A percentile compares a stretch with the other conserved stretches of the same genome.
Conservation (phyloP, 2,113 vertebrate genomes). For the Hippopotamus amphibius region DNA sequence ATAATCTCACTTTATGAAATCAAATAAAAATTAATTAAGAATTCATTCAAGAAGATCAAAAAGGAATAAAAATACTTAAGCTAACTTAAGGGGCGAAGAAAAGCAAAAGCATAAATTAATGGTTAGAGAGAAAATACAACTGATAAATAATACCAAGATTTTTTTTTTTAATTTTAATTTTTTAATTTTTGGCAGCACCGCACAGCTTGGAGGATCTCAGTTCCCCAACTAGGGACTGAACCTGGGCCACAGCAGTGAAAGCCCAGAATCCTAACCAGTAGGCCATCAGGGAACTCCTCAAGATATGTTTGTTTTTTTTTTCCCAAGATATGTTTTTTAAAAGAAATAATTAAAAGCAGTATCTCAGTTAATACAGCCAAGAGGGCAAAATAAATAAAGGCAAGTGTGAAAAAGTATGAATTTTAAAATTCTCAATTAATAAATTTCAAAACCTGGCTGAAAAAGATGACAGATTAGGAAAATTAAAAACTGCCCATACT, state of each 20-base stretch:
- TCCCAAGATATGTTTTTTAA: background rate
- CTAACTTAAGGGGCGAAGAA: background rate
- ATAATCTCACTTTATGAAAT: background rate
- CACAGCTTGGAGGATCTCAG: too few relatives aligned
- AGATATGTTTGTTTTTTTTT: too few relatives aligned
- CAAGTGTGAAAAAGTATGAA: background rate
- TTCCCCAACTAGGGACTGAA: too few relatives aligned
- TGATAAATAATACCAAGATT: background rate
- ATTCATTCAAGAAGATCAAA: background rate
- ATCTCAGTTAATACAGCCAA: background rate
- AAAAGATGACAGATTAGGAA: background rate
- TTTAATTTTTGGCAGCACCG: too few relatives aligned
- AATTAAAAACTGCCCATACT: background rate
- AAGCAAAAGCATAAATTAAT: background rate
- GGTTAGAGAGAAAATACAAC: background rate
- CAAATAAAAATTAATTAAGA: slow-evolving; percentile 25
- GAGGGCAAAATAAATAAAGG: background rate
- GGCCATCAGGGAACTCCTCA: too few relatives aligned
- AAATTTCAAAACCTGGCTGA: background rate
- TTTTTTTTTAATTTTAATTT: background rate
- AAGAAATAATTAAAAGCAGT: background rate
- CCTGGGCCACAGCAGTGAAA: too few relatives aligned
- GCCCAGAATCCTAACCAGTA: too few relatives aligned
- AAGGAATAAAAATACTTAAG: slow-evolving; percentile 1
- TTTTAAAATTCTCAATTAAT: background rate